Base-by-base conservation (phyloP, 2,888 invertebrate species). In the Eristalis arbustorum region DNA sequence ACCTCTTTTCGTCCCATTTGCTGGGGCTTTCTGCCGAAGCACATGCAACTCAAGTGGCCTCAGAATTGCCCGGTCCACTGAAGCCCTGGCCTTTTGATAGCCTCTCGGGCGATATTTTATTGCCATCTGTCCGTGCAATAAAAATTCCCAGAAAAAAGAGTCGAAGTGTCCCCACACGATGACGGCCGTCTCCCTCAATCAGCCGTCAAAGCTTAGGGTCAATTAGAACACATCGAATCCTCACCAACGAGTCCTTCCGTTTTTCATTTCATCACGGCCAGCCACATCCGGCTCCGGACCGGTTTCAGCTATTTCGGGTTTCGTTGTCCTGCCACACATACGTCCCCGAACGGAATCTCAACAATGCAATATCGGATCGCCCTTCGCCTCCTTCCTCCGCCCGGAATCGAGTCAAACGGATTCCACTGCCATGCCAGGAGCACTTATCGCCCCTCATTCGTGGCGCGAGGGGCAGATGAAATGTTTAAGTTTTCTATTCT, bases 221-320 rank as follows among this genome's bases (percentile, higher is more conserved):
- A 68, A 68, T 68, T 56, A 68, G 31, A 68, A 34, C 22, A 68
- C 49, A 28, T 31, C 49, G 18, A n/a, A 31, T 11, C 28, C 62
- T 31, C 5, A n/a, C n/a, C 25, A 62, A 62, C 61, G 31, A 62
- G 25, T 62, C 25, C 25, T 18, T 62, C 28, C 14, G 6, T 28
- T n/a, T 31, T 62, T 62, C 62, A 31, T 62, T 49, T 49, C 49
- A 18, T 18, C 49, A 49, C 49, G 49, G 18, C 14, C 62, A 28
- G 5, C n/a, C 28, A 31, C n/a, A n/a, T n/a, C n/a, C n/a, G n/a
- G n/a, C n/a, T 62, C 18, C 22, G 22, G 22, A 56, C 13, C 37
- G 49, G 10, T 22, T 22, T 34, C 69, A 23, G 14, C 22, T n/a
- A 62, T 31, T 62, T 62, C 14, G 28, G 31, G 31, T 62, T n/a